Conservation (phyloP, 2,888 invertebrate species). For the Phania funesta region DNA sequence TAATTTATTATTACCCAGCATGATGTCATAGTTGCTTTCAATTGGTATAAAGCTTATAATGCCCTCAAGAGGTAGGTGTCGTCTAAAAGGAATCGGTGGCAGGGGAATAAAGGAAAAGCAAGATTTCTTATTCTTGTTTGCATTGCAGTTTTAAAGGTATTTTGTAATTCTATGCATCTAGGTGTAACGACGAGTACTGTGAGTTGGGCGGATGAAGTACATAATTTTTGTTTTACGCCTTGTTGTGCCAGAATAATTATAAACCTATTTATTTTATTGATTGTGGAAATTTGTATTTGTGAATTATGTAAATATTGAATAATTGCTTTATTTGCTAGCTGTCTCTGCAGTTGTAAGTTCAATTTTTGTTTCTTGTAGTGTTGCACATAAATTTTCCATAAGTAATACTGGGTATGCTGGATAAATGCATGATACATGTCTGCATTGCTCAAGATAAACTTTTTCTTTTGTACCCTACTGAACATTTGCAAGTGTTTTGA, state of each 20-base stretch:
- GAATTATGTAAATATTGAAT: slow-evolving; percentile 24
- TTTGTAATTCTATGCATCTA: too few species aligned
- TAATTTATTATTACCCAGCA: slow-evolving; percentile 72
- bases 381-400: slow-evolving; percentile 50
- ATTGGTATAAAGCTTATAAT: slow-evolving; percentile 75
- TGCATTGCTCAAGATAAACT: slow-evolving; percentile 58
- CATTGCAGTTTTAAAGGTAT: background rate
- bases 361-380: slow-evolving; percentile 16
- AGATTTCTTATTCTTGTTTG: background rate
- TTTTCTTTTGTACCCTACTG: slow-evolving; percentile 38
- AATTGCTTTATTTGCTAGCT: background rate
- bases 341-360: background rate
- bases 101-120: background rate
- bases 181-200: too few species aligned
- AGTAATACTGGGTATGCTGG: slow-evolving; percentile 32
- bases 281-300: background rate
- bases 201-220: too few species aligned
- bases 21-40: slow-evolving; percentile 71
- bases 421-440: slow-evolving; percentile 57
- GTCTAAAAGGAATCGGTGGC: slow-evolving; percentile 47
- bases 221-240: background rate
- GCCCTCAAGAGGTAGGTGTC: slow-evolving; percentile 71
- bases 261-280: background rate
- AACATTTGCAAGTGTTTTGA: background rate
- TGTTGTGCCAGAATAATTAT: background rate